A percentile compares a stretch with the other conserved stretches of the same genome.
Conservation (phyloP, 2,797 vertebrate genomes). For the Luscinia megarhynchos region DNA sequence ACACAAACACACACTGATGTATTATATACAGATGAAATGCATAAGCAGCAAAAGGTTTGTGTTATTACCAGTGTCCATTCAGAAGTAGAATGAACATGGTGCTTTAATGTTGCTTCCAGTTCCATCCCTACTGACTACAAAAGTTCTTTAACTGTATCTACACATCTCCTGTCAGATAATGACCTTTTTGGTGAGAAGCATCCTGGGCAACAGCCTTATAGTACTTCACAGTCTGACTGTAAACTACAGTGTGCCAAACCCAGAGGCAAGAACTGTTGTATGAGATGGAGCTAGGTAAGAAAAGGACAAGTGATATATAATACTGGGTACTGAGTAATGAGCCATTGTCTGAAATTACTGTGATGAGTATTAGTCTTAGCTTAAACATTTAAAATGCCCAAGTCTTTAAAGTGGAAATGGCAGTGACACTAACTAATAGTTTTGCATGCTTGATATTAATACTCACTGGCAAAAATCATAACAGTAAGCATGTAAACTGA, state of each 20-base stretch:
- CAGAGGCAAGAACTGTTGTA: not conserved
- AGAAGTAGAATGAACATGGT: not conserved
- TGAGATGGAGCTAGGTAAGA: not conserved
- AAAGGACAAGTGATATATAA: not conserved
- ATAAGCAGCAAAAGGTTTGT: not conserved
- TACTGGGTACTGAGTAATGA: not conserved
- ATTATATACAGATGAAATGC: not conserved
- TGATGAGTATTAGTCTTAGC: not conserved
- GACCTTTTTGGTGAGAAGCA: not conserved
- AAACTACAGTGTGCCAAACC: not conserved
- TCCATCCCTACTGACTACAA: not conserved
- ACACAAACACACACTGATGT: not conserved
- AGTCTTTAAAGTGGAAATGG: not conserved
- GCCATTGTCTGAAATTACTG: not conserved
- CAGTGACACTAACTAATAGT: not conserved
- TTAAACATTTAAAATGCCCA: not conserved
- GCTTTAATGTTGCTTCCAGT: not conserved
- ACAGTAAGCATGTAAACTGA: not conserved
- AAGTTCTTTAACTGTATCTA: not conserved
- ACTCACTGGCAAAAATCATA: not conserved
- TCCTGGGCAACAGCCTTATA: not conserved
- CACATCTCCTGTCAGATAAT: not conserved
- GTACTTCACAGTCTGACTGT: not conserved
- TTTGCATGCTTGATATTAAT: not conserved
- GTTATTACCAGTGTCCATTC: not conserved